Evolutionary conservation across 2,797 vertebrate species (phyloP), one percentile per base, ranked within the genome.

Genomic region (Chelonia mydas): DNA sequence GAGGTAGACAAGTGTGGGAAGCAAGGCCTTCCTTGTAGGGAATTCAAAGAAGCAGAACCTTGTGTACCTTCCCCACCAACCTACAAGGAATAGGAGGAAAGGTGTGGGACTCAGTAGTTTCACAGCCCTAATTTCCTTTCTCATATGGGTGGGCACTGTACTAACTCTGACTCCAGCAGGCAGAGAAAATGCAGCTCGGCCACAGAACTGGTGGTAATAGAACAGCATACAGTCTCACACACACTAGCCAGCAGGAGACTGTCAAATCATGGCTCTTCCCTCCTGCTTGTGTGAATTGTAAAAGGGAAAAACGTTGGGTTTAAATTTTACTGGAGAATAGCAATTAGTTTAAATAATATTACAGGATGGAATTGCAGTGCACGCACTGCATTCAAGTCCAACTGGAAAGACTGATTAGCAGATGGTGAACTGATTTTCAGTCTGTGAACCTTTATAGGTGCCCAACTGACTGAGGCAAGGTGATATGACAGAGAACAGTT

Each of bases 401-500:
- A 28, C 13, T 37, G 27, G 17, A 61, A 27, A 2, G 93, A 61
- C 87, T 68, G 65, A 51, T 1, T 47, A 84, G 59, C 4, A 37
- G 72, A 0, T 57, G 84, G 33, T 37, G 33, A 95, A 78, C 5
- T 65, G 74, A 72, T 77, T 41, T 83, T 90, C 81, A 82, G 7
- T 92, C 47, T 90, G 25, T 7, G 88, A 78, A 88, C 89, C 41
- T 76, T 53, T 50, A 54, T 5, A 17, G 78, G 11, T 37, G 25
- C 45, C 13, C 72, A 76, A 47, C 6, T 76, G 92, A 76, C 16
- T 94, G 45, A 50, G 37, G 49, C 23, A 90, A 78, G 5, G 50
- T 21, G 16, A 4, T 55, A 68, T 2, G 10, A 25, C 5, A 3
- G 11, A 6, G 5, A 90, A 72, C 0, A 0, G 49, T 88, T 81